Conservation (phyloP, 2,888 invertebrate genomes). For the Agyllia agylla region DNA sequence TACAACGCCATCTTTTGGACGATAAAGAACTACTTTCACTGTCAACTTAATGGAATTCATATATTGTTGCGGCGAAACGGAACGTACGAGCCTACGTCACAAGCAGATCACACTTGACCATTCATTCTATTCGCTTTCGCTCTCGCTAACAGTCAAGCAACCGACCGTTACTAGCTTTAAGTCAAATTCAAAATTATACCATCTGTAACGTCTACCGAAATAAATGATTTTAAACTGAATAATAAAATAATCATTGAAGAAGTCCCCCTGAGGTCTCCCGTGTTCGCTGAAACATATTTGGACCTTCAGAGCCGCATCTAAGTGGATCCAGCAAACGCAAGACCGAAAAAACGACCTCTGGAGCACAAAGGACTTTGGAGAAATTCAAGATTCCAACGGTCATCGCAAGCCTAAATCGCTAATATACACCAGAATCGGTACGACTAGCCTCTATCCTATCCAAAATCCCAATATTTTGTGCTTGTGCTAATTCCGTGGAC, state of each 20-base stretch:
- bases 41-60: too few species aligned
- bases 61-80: too few species aligned
- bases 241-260: too few species aligned
- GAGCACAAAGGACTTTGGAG: not conserved
- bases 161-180: not conserved
- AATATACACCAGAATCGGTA: not conserved
- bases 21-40: too few species aligned
- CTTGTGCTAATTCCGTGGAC: not conserved
- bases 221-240: not conserved
- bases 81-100: too few species aligned
- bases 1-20: not conserved
- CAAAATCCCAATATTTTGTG: not conserved
- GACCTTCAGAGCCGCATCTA: not conserved
- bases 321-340: not conserved
- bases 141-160: not conserved
- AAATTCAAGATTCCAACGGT: not conserved
- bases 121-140: not conserved
- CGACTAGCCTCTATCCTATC: not conserved
- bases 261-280: too few species aligned
- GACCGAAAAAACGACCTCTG: not conserved
- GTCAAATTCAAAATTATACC: not conserved
- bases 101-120: not conserved
- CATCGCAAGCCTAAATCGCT: not conserved
- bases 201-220: not conserved
- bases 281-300: not conserved